Evolutionary conservation across 2,113 vertebrate genomes (phyloP).

Genomic region (Eubucco bourcierii): DNA sequence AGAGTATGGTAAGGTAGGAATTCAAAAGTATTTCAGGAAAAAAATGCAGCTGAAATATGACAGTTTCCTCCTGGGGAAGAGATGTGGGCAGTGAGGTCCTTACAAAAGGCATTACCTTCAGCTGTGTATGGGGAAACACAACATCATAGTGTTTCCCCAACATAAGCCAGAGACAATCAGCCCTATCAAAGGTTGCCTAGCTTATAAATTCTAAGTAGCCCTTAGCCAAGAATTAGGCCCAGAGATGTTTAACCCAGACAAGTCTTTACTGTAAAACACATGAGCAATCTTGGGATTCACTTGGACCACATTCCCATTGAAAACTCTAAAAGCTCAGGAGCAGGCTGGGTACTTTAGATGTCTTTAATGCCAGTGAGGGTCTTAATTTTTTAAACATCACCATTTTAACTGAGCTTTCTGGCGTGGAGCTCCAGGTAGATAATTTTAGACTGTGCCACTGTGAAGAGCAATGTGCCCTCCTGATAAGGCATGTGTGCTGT

Average conservation of each 20-base stretch:
- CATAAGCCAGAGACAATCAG: background rate
- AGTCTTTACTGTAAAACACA: background rate
- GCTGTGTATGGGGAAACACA: background rate
- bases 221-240: background rate
- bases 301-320: rapidly evolving
- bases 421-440: background rate
- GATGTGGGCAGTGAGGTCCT: background rate
- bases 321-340: background rate
- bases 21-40: background rate
- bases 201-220: background rate
- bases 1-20: background rate
- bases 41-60: background rate
- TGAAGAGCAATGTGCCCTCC: background rate
- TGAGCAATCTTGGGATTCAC: background rate
- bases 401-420: background rate
- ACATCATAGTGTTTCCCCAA: rapidly evolving
- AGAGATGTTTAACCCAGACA: background rate
- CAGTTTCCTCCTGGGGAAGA: background rate
- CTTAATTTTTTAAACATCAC: background rate
- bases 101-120: background rate
- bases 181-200: background rate
- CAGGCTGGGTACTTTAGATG: background rate
- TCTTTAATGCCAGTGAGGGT: background rate
- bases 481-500: background rate
- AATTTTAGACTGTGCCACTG: background rate